These are phyloP conservation scores for Ceratina calcarata DNA, from an alignment of 1,140 invertebrate species.

Conservation along the genomic window DNA sequence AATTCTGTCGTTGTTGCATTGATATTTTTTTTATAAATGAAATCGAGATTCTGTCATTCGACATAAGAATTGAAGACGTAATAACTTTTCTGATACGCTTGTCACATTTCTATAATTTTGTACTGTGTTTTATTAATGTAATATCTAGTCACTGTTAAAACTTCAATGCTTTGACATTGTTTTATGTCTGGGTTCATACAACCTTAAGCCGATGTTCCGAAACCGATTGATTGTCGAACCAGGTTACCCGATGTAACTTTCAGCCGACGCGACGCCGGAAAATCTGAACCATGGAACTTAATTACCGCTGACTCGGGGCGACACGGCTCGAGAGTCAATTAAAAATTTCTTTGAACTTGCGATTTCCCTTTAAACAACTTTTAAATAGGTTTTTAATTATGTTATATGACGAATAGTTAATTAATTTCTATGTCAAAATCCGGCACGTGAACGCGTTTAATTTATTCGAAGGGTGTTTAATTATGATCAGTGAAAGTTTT, in stretches of 20 bases:
- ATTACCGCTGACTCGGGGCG: conserved; percentile 14
- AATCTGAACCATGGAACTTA: conserved; percentile 12
- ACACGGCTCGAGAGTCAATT: conserved; percentile 17
- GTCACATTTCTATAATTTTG: too few species aligned
- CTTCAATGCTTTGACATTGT: too few species aligned
- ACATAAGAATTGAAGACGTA: too few species aligned
- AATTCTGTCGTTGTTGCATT: too few species aligned
- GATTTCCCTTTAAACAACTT: conserved; percentile 14
- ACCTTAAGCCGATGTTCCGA: neutral
- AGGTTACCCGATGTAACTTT: neutral
- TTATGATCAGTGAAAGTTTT: neutral
- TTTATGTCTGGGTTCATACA: too few species aligned
- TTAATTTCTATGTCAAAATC: conserved; percentile 11
- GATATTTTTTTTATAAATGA: too few species aligned
- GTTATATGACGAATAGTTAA: conserved; percentile 28
- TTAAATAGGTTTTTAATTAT: conserved; percentile 24
- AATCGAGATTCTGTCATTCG: too few species aligned
- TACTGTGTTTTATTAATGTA: too few species aligned
- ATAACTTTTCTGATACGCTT: too few species aligned
- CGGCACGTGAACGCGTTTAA: neutral
- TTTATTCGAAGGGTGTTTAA: conserved; percentile 19
- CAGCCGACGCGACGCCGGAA: neutral
- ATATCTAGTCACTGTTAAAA: too few species aligned
- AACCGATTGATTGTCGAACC: neutral
- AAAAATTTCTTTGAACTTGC: conserved; percentile 34